Evolutionary conservation across 2,113 vertebrate species (phyloP).

Genomic region (Sminthopsis crassicaudata): DNA sequence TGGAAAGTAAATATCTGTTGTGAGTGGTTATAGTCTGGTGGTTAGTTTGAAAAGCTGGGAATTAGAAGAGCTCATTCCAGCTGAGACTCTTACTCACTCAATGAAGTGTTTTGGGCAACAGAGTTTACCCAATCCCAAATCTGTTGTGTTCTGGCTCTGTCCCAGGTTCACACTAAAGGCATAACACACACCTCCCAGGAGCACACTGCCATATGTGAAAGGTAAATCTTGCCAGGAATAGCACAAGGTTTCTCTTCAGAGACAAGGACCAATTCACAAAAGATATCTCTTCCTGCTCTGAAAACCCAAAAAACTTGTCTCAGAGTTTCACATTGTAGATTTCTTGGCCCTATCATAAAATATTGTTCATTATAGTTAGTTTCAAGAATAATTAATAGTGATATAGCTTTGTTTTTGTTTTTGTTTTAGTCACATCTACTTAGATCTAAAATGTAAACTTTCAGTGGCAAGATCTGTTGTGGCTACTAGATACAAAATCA

Average conservation of each 20-base stretch:
- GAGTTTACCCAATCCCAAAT: not conserved
- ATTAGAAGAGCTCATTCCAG: constrained; percentile 71
- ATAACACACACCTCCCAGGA: not conserved
- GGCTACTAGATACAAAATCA: constrained; percentile 3
- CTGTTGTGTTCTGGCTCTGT: constrained; percentile 25
- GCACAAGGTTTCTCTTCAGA: not conserved
- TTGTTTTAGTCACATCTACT: not conserved
- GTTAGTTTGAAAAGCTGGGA: constrained; percentile 73
- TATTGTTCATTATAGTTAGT: not conserved
- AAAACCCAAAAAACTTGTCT: not conserved
- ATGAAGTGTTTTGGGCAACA: constrained; percentile 12
- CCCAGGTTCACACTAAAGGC: constrained; percentile 15
- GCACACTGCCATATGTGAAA: constrained; percentile 14
- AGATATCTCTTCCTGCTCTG: not conserved
- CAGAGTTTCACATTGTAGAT: not conserved
- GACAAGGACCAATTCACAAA: not conserved
- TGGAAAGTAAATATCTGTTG: constrained; percentile 74
- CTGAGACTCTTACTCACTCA: constrained; percentile 56
- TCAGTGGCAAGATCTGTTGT: not conserved
- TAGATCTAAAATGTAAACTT: not conserved
- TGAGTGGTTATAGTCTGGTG: constrained; percentile 56
- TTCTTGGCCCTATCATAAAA: not conserved
- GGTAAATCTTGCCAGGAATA: constrained; percentile 15
- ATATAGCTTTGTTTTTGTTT: not conserved
- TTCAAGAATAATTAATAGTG: not conserved